Conservation (phyloP, 2,888 invertebrate genomes). For the Heliconius erato region DNA sequence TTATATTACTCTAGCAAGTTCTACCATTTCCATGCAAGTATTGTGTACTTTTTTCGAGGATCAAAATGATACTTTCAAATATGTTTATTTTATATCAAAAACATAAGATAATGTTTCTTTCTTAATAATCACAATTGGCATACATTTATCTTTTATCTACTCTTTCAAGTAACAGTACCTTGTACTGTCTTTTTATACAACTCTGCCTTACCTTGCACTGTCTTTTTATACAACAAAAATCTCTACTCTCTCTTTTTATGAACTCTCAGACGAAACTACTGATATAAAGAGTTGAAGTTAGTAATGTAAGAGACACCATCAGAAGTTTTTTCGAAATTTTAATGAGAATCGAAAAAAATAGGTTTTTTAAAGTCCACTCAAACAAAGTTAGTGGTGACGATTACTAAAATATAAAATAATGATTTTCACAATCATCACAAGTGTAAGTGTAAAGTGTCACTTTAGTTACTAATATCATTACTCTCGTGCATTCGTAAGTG, state of each 20-base stretch:
- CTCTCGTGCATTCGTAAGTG: constrained; percentile 18
- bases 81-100: no score
- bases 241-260: no score
- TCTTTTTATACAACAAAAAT: no score
- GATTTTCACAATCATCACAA: not conserved
- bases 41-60: no score
- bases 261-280: not conserved
- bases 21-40: no score
- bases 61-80: no score
- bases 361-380: not conserved
- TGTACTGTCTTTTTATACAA: not conserved
- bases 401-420: not conserved
- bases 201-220: no score
- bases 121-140: no score
- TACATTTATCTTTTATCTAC: no score
- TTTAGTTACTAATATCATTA: constrained; percentile 17
- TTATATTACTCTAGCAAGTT: no score
- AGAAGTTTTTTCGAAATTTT: not conserved
- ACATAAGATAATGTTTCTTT: no score
- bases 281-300: not conserved
- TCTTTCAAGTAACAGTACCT: not conserved
- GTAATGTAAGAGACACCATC: not conserved
- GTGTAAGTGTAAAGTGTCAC: not conserved
- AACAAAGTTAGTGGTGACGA: not conserved
- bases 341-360: not conserved